These are phyloP conservation scores for Latrodectus elegans DNA, from an alignment of 2,888 invertebrate genomes.

Conservation along the genomic window DNA sequence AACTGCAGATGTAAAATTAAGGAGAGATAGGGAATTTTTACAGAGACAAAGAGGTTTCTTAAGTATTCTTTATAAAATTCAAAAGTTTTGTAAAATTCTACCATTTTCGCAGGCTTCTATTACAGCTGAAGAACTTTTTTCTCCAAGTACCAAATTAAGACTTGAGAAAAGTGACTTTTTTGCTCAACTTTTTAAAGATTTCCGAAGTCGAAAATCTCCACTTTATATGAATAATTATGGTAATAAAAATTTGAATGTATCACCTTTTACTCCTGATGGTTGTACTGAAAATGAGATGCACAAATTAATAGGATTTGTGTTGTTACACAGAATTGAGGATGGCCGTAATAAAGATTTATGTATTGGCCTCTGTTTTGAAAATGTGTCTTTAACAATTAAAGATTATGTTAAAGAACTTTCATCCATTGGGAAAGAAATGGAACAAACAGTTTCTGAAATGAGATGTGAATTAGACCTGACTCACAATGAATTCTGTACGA, in stretches of 20 bases:
- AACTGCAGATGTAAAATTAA: not conserved
- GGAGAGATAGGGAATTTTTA: constrained; percentile 36
- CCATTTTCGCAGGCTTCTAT: constrained; percentile 17
- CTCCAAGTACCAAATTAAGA: constrained; percentile 4
- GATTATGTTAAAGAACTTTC: constrained; percentile 19
- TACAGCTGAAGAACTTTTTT: constrained; percentile 17
- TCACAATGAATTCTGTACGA: constrained; percentile 50
- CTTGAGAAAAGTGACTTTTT: constrained; percentile 45
- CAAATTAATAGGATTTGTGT: constrained; percentile 35
- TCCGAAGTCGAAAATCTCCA: constrained; percentile 7
- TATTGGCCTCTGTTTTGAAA: constrained; percentile 36
- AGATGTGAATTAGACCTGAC: constrained; percentile 22
- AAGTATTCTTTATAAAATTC: constrained; percentile 34
- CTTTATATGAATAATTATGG: constrained; percentile 28
- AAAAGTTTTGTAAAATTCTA: constrained; percentile 25
- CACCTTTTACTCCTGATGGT: not conserved
- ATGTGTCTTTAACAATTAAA: constrained; percentile 14
- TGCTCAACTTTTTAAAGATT: constrained; percentile 23
- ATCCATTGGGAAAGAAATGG: constrained; percentile 20
- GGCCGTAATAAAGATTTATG: constrained; percentile 30
- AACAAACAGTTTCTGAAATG: constrained; percentile 11
- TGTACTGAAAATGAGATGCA: constrained; percentile 11
- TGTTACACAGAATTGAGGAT: constrained; percentile 23
- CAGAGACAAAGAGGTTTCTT: constrained; percentile 19
- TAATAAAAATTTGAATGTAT: constrained; percentile 26